These are phyloP conservation scores for Picathartes gymnocephalus DNA, from an alignment of 2,113 vertebrate species.

Conservation along the genomic window DNA sequence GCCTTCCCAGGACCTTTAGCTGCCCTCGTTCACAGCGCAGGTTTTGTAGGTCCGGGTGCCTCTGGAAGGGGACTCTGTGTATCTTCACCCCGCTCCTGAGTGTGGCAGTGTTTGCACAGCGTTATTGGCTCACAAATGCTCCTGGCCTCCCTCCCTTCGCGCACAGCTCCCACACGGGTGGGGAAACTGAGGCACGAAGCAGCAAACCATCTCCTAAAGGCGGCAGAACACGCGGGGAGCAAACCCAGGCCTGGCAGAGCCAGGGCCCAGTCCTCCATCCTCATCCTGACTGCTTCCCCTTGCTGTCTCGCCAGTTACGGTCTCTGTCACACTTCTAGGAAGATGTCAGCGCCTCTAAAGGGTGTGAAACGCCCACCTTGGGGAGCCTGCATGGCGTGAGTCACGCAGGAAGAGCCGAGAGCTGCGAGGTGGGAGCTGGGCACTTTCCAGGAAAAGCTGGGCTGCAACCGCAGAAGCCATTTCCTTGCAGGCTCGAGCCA, in stretches of 20 bases:
- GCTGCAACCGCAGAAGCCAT: constrained; percentile 3
- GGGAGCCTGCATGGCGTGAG: neutral
- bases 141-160: neutral
- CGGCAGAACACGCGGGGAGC: rapidly evolving
- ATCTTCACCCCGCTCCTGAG: constrained; percentile 50
- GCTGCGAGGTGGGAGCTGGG: constrained; percentile 26
- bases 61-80: constrained; percentile 18
- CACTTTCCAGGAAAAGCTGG: constrained; percentile 49
- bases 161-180: neutral
- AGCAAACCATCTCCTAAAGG: neutral
- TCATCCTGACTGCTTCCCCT: neutral
- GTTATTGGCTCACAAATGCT: neutral
- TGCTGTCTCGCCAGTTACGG: rapidly evolving
- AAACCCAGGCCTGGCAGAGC: neutral
- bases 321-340: neutral
- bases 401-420: constrained; percentile 6
- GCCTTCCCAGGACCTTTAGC: neutral
- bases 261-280: neutral
- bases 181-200: constrained; percentile 48
- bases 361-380: neutral
- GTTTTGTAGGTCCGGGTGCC: neutral
- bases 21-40: rapidly evolving
- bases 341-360: neutral
- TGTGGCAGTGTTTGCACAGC: constrained; percentile 56
- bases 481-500: neutral